A percentile compares a stretch with the other conserved stretches of the same genome.
These are phyloP conservation scores for Epinephelus fuscoguttatus DNA, from an alignment of 2,113 vertebrate genomes.

Conservation along the genomic window DNA sequence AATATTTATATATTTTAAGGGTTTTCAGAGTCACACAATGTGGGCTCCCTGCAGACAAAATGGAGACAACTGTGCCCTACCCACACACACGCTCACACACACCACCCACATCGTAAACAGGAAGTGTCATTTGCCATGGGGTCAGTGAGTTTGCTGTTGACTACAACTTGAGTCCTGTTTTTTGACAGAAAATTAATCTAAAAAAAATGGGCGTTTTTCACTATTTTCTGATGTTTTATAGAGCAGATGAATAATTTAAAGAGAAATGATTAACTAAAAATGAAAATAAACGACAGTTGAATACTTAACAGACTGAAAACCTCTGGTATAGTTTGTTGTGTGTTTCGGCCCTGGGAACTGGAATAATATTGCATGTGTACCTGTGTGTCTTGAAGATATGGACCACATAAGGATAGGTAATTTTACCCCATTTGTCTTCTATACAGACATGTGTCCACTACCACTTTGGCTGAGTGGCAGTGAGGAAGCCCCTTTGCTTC, in stretches of 20 bases:
- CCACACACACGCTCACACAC: background rate
- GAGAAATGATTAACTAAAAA: background rate
- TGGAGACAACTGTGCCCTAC: background rate
- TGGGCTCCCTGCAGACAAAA: background rate
- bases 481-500: slow-evolving; percentile 25
- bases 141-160: background rate
- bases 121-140: slow-evolving; percentile 1
- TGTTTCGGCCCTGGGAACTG: background rate
- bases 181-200: too few relatives aligned
- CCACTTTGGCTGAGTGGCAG: background rate
- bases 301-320: too few relatives aligned
- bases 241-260: background rate
- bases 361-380: background rate
- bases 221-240: background rate
- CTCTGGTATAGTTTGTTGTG: background rate
- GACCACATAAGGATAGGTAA: background rate
- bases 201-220: background rate
- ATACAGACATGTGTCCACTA: background rate
- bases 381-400: background rate
- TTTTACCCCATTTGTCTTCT: background rate
- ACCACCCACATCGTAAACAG: slow-evolving; percentile 3
- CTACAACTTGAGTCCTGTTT: background rate
- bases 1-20: background rate
- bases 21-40: background rate
- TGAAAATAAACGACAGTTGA: background rate